A percentile compares a stretch with the other conserved stretches of the same genome.
Conservation (phyloP, 2,113 vertebrate genomes). For the Megaceryle torquata region DNA sequence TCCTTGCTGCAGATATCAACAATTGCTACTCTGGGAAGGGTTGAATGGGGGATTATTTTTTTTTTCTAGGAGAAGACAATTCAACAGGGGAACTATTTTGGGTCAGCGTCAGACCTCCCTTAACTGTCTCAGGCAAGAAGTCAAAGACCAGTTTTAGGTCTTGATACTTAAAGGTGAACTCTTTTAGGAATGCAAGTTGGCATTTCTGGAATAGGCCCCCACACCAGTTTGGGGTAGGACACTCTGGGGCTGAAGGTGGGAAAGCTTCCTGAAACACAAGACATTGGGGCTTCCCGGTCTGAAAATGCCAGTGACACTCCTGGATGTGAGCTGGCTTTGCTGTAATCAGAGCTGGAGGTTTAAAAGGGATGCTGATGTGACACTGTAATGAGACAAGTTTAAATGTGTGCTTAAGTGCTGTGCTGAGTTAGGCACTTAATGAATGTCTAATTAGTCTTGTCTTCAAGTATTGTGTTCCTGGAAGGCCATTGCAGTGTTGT, state of each 20-base stretch:
- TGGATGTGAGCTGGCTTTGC: neutral
- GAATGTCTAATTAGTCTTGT: slow-evolving; percentile 26
- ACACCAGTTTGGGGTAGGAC: neutral
- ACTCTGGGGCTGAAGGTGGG: neutral
- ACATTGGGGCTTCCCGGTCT: fast-evolving
- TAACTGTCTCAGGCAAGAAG: neutral
- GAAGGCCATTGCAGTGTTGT: neutral
- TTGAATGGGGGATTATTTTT: neutral
- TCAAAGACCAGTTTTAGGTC: neutral
- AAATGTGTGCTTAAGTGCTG: slow-evolving; percentile 34
- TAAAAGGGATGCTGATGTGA: neutral
- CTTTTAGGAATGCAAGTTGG: neutral
- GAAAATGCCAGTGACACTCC: neutral
- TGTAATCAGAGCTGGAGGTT: neutral
- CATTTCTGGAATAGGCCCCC: neutral
- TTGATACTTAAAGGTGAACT: neutral
- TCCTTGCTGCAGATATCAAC: neutral
- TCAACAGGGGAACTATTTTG: neutral
- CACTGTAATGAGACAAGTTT: slow-evolving; percentile 44
- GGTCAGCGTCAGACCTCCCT: neutral
- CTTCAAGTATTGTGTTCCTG: neutral
- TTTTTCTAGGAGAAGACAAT: neutral
- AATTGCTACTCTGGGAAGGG: neutral
- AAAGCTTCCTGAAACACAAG: neutral
- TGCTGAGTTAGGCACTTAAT: slow-evolving; percentile 43